Conservation (phyloP, 2,113 vertebrate species). For the Corapipo altera region DNA sequence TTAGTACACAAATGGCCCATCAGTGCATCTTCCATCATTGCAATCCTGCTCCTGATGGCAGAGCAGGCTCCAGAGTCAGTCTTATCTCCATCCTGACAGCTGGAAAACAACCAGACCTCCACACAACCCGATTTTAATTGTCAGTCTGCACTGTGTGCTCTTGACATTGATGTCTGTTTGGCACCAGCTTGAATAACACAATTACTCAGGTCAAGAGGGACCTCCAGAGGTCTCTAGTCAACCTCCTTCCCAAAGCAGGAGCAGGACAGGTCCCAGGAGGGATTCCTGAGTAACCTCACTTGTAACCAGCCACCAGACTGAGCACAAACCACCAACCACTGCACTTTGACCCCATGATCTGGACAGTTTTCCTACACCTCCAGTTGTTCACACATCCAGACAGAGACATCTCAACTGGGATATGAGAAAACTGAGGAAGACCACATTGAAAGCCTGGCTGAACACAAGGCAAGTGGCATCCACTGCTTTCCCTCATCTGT, state of each 20-base stretch:
- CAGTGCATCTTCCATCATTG: not conserved
- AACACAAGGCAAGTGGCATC: not conserved
- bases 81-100: not conserved
- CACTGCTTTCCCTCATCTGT: not conserved
- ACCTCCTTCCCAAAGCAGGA: not conserved
- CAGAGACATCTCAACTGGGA: not conserved
- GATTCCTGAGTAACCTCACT: not conserved
- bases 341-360: not conserved
- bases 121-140: not conserved
- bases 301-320: not conserved
- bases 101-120: not conserved
- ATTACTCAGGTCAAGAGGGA: not conserved
- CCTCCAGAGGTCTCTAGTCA: not conserved
- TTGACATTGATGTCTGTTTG: not conserved
- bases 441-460: not conserved
- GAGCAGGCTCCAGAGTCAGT: not conserved
- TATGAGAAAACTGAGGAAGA: not conserved
- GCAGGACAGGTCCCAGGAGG: not conserved
- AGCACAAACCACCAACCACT: not conserved
- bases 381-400: not conserved
- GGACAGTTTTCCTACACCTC: not conserved
- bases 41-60: fast-evolving
- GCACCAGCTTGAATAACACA: not conserved
- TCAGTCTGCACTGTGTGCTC: not conserved
- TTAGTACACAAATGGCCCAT: not conserved